Conservation (phyloP, 2,888 invertebrate genomes). For the Epirrita christyi region DNA sequence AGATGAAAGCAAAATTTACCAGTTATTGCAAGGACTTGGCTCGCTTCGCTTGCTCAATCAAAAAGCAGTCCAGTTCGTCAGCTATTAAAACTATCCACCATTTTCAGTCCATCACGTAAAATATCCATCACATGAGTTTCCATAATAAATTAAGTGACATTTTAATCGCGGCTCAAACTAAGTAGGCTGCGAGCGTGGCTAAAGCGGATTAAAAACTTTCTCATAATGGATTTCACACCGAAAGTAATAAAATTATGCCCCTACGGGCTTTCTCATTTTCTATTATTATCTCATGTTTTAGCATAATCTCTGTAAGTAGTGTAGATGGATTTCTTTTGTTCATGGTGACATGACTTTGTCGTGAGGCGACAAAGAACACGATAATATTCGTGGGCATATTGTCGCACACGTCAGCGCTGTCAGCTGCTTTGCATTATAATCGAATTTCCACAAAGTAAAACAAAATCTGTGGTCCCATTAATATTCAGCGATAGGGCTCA, state of each 20-base stretch:
- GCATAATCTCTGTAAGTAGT: not conserved
- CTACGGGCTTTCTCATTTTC: slow-evolving; percentile 24
- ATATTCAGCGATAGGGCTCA: slow-evolving; percentile 82
- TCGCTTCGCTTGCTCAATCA: no score
- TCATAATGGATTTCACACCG: slow-evolving; percentile 50
- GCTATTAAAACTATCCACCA: slow-evolving; percentile 1
- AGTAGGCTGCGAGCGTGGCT: slow-evolving; percentile 41
- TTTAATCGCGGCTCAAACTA: slow-evolving; percentile 44
- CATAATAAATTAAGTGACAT: slow-evolving; percentile 47
- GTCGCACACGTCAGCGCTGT: slow-evolving; percentile 35
- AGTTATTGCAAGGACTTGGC: no score
- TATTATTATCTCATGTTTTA: slow-evolving; percentile 23
- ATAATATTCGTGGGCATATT: slow-evolving; percentile 16
- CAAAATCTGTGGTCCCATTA: slow-evolving; percentile 81
- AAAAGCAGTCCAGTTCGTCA: no score
- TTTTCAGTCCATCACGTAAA: slow-evolving; percentile 4
- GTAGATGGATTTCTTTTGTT: slow-evolving; percentile 3
- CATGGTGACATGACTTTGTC: not conserved
- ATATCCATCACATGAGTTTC: slow-evolving; percentile 43
- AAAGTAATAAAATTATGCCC: slow-evolving; percentile 46
- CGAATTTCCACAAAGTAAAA: slow-evolving; percentile 82
- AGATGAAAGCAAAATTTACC: no score
- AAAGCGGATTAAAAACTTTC: slow-evolving; percentile 52
- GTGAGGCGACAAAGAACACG: slow-evolving; percentile 17
- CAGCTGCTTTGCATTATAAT: slow-evolving; percentile 83